phyloP scores from a whole-genome alignment of 2,888 invertebrate species.

The Amiota mariae region DNA sequence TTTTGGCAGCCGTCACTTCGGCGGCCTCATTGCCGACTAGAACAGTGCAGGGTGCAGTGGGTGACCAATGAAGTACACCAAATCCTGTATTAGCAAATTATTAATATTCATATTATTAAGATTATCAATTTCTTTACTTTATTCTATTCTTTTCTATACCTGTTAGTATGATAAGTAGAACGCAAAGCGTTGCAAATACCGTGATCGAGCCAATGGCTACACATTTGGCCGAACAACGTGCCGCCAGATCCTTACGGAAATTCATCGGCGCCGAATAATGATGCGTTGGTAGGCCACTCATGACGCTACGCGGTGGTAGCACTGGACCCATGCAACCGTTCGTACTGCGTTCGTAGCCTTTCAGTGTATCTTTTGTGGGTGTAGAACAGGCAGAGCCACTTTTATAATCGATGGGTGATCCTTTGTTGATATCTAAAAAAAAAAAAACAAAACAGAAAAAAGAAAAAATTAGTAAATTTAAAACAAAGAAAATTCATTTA shows the following conservation, averaged over 20 bases:
- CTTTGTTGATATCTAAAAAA: slow-evolving; percentile 88
- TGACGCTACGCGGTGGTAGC: slow-evolving; percentile 80
- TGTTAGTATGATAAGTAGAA: slow-evolving; percentile 89
- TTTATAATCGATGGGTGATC: slow-evolving; percentile 91
- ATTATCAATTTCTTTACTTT: background rate
- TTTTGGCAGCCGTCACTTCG: slow-evolving; percentile 81
- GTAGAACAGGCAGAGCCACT: slow-evolving; percentile 89
- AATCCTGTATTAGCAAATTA: slow-evolving; percentile 76
- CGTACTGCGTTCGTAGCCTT: slow-evolving; percentile 77
- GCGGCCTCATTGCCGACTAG: slow-evolving; percentile 86
- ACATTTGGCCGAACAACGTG: slow-evolving; percentile 93
- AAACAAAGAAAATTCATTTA: slow-evolving; percentile 10
- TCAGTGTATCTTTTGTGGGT: slow-evolving; percentile 83
- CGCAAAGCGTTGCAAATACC: slow-evolving; percentile 86
- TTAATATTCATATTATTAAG: slow-evolving; percentile 22
- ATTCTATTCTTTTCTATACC: slow-evolving; percentile 76
- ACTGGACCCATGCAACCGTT: slow-evolving; percentile 81
- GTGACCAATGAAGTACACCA: slow-evolving; percentile 88
- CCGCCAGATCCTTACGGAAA: slow-evolving; percentile 89
- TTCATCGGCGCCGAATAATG: slow-evolving; percentile 89
- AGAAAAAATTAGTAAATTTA: slow-evolving; percentile 40
- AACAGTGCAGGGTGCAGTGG: slow-evolving; percentile 87
- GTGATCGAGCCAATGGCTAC: slow-evolving; percentile 91
- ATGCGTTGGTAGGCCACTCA: slow-evolving; percentile 78
- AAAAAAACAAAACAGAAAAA: slow-evolving; percentile 37